phyloP scores from a whole-genome alignment of 2,113 vertebrate genomes.

The Podarcis muralis region DNA sequence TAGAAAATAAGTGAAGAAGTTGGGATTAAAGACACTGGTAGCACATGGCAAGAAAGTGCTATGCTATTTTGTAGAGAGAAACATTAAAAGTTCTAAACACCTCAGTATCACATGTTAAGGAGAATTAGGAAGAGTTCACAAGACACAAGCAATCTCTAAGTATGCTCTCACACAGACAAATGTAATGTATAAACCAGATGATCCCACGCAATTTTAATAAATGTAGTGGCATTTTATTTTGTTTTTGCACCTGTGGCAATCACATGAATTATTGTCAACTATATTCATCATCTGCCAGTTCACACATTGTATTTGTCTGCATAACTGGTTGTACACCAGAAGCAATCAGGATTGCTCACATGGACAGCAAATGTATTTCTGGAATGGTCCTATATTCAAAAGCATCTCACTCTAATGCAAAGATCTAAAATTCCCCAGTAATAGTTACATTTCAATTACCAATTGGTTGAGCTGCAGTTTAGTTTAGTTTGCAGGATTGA shows the following conservation, averaged over 20 bases:
- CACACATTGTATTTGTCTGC: background rate
- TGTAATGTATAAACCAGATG: background rate
- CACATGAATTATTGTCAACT: background rate
- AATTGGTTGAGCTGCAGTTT: conserved; percentile 42
- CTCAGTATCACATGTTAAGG: conserved; percentile 34
- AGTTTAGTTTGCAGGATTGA: conserved; percentile 28
- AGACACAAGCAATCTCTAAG: background rate
- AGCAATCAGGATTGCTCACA: background rate
- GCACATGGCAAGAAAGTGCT: background rate
- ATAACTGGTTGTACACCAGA: background rate
- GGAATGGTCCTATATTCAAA: background rate
- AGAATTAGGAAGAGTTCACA: conserved; percentile 21
- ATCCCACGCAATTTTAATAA: background rate
- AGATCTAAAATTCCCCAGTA: conserved; percentile 12
- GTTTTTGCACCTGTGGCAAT: background rate
- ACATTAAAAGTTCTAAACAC: conserved; percentile 15
- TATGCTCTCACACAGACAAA: background rate
- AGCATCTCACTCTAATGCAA: background rate
- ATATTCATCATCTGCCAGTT: background rate
- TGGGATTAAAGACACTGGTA: conserved; percentile 3
- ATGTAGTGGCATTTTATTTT: background rate
- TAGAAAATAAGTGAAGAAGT: conserved; percentile 29
- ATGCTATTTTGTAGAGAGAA: conserved; percentile 27
- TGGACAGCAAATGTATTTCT: background rate
- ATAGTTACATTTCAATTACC: conserved; percentile 15